These are phyloP conservation scores for Latheticus oryzae DNA, from an alignment of 2,888 invertebrate genomes.

Conservation along the genomic window DNA sequence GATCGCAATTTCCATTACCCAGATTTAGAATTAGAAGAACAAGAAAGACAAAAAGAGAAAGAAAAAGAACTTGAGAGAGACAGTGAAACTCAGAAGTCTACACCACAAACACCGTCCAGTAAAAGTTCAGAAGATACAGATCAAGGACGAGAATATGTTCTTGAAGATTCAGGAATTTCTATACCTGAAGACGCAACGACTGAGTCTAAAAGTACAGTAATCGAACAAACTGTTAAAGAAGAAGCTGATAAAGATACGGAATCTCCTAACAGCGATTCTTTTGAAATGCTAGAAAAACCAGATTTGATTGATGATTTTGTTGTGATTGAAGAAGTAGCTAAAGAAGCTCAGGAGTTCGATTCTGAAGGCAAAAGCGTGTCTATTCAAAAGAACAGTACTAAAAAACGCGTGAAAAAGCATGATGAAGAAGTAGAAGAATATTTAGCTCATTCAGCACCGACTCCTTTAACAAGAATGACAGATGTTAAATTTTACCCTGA, in stretches of 20 bases:
- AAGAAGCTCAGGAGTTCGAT: slow-evolving; percentile 86
- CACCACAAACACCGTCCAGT: slow-evolving; percentile 73
- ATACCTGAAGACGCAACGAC: slow-evolving; percentile 69
- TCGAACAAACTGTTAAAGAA: slow-evolving; percentile 71
- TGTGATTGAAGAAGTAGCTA: slow-evolving; percentile 88
- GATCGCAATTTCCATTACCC: slow-evolving; percentile 66
- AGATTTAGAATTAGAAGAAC: slow-evolving; percentile 66
- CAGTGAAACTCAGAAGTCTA: slow-evolving; percentile 66
- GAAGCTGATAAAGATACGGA: slow-evolving; percentile 68
- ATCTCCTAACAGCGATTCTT: slow-evolving; percentile 86
- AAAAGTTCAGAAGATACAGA: slow-evolving; percentile 75
- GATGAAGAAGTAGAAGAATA: slow-evolving; percentile 79
- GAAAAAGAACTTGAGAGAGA: slow-evolving; percentile 53
- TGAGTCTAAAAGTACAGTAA: slow-evolving; percentile 68
- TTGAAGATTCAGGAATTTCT: slow-evolving; percentile 70
- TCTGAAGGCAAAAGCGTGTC: slow-evolving; percentile 84
- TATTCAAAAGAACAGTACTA: slow-evolving; percentile 69
- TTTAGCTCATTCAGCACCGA: slow-evolving; percentile 76
- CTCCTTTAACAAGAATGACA: slow-evolving; percentile 68
- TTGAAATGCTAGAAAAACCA: slow-evolving; percentile 88
- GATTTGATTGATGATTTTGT: slow-evolving; percentile 90
- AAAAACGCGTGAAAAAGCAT: slow-evolving; percentile 72
- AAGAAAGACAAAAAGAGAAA: slow-evolving; percentile 57
- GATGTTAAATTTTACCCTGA: slow-evolving; percentile 66
- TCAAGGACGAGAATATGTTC: slow-evolving; percentile 73